These are phyloP conservation scores for Columba guinea DNA, from an alignment of 2,797 vertebrate species.

Conservation along the genomic window DNA sequence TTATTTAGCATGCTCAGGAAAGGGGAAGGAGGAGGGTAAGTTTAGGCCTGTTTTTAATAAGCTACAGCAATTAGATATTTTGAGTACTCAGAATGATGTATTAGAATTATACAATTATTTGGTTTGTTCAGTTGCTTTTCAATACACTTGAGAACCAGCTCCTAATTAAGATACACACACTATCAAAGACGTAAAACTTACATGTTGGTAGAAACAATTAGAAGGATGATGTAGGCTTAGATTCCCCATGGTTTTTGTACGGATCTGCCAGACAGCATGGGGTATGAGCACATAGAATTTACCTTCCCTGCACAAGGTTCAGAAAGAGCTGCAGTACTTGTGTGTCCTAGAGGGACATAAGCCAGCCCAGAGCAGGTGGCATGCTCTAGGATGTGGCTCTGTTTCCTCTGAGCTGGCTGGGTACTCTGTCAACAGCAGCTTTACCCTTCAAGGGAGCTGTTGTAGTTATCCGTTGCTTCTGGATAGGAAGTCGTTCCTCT, in stretches of 20 bases:
- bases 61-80: slow-evolving; percentile 39
- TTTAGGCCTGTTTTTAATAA: slow-evolving; percentile 49
- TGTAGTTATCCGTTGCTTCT: not conserved
- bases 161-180: slow-evolving; percentile 57
- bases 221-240: slow-evolving; percentile 35
- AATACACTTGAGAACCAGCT: slow-evolving; percentile 60
- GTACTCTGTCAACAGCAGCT: not conserved
- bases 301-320: not conserved
- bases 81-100: slow-evolving; percentile 6
- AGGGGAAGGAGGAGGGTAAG: not conserved
- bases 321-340: not conserved
- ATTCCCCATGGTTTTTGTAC: slow-evolving; percentile 39
- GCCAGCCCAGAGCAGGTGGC: not conserved
- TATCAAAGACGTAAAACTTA: slow-evolving; percentile 56
- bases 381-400: not conserved
- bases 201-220: slow-evolving; percentile 63
- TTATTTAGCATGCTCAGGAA: not conserved
- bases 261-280: not conserved
- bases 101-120: slow-evolving; percentile 54
- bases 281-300: not conserved
- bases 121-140: slow-evolving; percentile 54
- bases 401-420: not conserved
- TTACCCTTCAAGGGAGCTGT: not conserved
- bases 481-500: not conserved
- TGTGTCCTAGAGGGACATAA: not conserved